A percentile compares a stretch with the other conserved stretches of the same genome.
phyloP scores from a whole-genome alignment of 2,888 invertebrate genomes.

The Mesorhabditis sp. region DNA sequence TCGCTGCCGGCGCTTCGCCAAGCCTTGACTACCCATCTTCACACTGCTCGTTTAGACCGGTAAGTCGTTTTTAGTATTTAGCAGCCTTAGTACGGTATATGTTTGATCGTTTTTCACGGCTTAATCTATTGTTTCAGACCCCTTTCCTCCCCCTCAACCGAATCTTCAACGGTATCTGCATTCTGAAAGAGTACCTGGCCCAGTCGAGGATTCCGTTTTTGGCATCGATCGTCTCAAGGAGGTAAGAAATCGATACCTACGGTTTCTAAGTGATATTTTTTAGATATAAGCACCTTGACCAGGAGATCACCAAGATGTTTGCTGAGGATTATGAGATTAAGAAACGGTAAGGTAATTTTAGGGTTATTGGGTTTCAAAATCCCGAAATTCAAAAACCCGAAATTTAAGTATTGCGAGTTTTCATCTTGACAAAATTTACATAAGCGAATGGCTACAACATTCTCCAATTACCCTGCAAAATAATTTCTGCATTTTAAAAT shows the following conservation, averaged over 20 bases:
- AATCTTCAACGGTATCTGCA: slow-evolving; percentile 32
- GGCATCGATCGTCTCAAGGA: slow-evolving; percentile 29
- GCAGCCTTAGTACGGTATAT: no score
- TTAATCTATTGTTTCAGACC: background rate
- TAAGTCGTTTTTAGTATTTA: slow-evolving; percentile 8
- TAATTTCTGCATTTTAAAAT: no score
- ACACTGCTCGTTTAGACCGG: slow-evolving; percentile 20
- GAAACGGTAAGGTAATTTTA: no score
- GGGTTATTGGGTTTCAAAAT: no score
- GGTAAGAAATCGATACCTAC: background rate
- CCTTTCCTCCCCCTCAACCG: slow-evolving; percentile 11
- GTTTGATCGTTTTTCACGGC: background rate
- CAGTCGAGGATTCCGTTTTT: slow-evolving; percentile 39
- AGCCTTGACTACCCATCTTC: slow-evolving; percentile 28
- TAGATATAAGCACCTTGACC: slow-evolving; percentile 45
- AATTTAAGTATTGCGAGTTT: no score
- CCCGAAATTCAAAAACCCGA: no score
- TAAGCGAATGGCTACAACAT: no score
- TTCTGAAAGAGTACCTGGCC: slow-evolving; percentile 39
- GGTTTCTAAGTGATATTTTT: background rate
- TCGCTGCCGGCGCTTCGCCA: slow-evolving; percentile 47
- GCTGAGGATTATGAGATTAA: slow-evolving; percentile 50
- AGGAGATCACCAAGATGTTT: slow-evolving; percentile 45
- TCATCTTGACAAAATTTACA: no score
- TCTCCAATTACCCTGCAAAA: no score